Base-by-base conservation (phyloP, 2,888 invertebrate genomes). In the Zygaena filipendulae region DNA sequence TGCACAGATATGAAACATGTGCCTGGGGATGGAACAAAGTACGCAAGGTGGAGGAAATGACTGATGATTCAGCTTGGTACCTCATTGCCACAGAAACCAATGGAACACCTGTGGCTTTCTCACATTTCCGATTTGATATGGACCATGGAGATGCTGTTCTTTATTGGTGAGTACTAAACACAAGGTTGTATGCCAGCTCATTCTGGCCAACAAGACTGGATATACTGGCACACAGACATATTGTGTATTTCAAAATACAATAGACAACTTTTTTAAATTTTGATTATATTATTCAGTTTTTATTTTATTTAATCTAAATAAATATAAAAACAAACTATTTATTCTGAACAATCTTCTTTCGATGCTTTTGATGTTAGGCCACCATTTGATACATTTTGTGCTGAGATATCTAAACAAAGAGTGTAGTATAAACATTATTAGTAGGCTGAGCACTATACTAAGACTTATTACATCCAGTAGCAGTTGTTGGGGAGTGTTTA, bases 41-140 rank as follows among this genome's bases (percentile, higher is more conserved):
- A n/a, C 83, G 84, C 25, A 92, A 92, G 62, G 64, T 72, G 10
- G 85, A 86, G 35, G 91, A 92, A 64, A 82, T 92, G 83, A 83
- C 79, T 12, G 88, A 91, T 45, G 86, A 87, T 31, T 66, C 81
- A 20, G 90, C 91, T 3, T 86, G 88, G 85, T 91, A 88, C 59
- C 72, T 91, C 16, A 77, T 91, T 34, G 90, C 84, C 3, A 81
- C 72, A 47, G 63, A 81, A 33, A 63, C 68, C n/a, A 52, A 54
- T 20, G 68, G 66, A 9, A 58, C 51, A 10, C 82, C 84, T 1
- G 68, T 91, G 28, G 93, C 87, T 2, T 91, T 91, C 62, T 85
- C 87, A 29, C 92, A 93, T 67, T 92, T 92, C 61, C 75, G 92
- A 54, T 92, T 92, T 69, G 92, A 92, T 56, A 79, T 92, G 69